phyloP scores from a whole-genome alignment of 2,797 vertebrate genomes.

The Siniperca obscura region DNA sequence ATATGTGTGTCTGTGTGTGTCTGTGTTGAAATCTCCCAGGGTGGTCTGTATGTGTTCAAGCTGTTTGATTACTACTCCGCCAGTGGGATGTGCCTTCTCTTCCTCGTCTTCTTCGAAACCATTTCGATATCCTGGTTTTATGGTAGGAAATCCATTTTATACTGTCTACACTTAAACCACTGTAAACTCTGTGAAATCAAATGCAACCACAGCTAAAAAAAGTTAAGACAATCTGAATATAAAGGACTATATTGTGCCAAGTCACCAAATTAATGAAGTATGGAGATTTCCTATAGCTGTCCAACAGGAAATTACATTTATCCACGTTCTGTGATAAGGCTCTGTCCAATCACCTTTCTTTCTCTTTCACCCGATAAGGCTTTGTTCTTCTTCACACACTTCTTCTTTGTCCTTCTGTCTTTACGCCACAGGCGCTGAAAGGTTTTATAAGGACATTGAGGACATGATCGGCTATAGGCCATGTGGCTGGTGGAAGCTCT shows the following conservation, averaged over 20 bases:
- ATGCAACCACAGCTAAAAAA: not conserved
- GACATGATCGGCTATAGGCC: conserved; percentile 95
- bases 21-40: conserved; percentile 78
- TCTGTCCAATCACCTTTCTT: not conserved
- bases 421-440: conserved; percentile 87
- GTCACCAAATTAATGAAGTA: conserved; percentile 23
- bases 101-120: conserved; percentile 94
- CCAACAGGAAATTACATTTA: conserved; percentile 65
- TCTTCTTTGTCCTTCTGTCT: conserved; percentile 25
- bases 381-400: conserved; percentile 8
- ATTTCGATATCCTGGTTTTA: conserved; percentile 94
- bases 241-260: conserved; percentile 2
- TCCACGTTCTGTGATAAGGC: conserved; percentile 33
- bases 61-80: conserved; percentile 96
- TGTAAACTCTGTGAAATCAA: conserved; percentile 16
- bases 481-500: conserved; percentile 93
- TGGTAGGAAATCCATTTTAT: conserved; percentile 78
- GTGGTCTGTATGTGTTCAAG: conserved; percentile 94
- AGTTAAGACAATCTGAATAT: not conserved
- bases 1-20: conserved; percentile 34
- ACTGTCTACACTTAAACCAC: not conserved
- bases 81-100: conserved; percentile 95
- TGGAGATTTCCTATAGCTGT: conserved; percentile 18
- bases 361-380: conserved; percentile 1
- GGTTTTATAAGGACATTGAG: conserved; percentile 91